Percentiles rank a stretch among this genome's conserved stretches.
phyloP scores from a whole-genome alignment of 2,113 vertebrate species.

The Tonatia bakeri region DNA sequence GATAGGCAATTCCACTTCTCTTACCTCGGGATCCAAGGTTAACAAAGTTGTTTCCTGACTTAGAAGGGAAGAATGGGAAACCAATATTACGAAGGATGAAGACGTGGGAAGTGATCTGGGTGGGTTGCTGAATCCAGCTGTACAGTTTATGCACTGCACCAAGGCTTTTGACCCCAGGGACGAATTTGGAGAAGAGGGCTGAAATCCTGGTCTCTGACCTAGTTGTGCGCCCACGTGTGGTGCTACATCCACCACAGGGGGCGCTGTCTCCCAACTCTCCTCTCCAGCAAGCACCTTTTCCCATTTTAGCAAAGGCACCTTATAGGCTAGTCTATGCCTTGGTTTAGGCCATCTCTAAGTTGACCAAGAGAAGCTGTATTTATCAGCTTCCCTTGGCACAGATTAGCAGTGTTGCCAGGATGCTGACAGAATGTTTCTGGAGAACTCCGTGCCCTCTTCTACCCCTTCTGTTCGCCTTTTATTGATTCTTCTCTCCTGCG shows the following conservation, averaged over 20 bases:
- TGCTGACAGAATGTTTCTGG: conserved; percentile 61
- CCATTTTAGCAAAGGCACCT: neutral
- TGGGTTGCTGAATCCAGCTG: neutral
- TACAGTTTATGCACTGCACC: neutral
- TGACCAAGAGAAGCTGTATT: conserved; percentile 49
- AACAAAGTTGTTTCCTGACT: neutral
- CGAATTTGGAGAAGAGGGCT: neutral
- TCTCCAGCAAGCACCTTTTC: neutral
- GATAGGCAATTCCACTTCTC: neutral
- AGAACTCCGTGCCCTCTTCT: conserved; percentile 53
- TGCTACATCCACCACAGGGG: neutral
- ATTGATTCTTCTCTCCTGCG: conserved; percentile 69
- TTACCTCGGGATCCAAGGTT: neutral
- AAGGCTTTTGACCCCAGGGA: neutral
- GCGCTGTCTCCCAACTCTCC: neutral
- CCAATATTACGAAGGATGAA: neutral
- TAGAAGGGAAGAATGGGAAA: conserved; percentile 1
- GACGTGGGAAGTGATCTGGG: neutral
- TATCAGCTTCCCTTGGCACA: conserved; percentile 52
- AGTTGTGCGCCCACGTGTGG: neutral
- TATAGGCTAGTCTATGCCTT: neutral
- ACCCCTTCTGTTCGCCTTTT: conserved; percentile 58
- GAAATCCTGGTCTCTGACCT: neutral
- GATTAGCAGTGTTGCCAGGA: conserved; percentile 44
- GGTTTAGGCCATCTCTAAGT: neutral